These are phyloP conservation scores for Azemiops feae DNA, from an alignment of 2,113 vertebrate genomes.

Conservation along the genomic window DNA sequence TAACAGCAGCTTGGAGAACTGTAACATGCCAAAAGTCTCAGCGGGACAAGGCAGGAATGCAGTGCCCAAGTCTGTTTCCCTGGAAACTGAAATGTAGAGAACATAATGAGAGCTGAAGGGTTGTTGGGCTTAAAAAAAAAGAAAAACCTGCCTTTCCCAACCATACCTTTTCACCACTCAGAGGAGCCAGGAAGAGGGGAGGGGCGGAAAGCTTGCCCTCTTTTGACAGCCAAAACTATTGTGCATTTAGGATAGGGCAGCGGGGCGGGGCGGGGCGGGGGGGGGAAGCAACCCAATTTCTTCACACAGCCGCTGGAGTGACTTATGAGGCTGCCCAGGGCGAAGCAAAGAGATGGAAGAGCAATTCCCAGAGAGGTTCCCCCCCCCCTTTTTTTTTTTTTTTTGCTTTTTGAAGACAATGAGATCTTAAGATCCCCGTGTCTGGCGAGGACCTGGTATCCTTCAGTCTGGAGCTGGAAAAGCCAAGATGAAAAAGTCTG, in stretches of 20 bases:
- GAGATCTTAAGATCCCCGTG: not conserved
- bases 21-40: slow-evolving; percentile 54
- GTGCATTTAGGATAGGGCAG: slow-evolving; percentile 38
- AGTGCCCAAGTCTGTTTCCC: slow-evolving; percentile 56
- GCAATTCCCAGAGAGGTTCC: not conserved
- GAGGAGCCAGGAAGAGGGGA: not conserved
- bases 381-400: no score
- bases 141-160: slow-evolving; percentile 19
- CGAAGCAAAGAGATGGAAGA: slow-evolving; percentile 16
- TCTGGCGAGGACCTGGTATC: not conserved
- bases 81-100: slow-evolving; percentile 61
- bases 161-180: not conserved
- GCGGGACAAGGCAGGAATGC: slow-evolving; percentile 55
- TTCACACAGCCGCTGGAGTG: slow-evolving; percentile 48
- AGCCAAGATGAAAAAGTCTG: not conserved
- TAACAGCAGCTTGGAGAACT: slow-evolving; percentile 58
- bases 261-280: slow-evolving; percentile 14
- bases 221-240: slow-evolving; percentile 25
- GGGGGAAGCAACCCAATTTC: not conserved
- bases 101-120: slow-evolving; percentile 26
- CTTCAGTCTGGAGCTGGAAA: not conserved
- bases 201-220: not conserved
- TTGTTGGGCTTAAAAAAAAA: not conserved
- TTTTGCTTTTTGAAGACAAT: not conserved
- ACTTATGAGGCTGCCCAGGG: slow-evolving; percentile 14